A percentile compares a stretch with the other conserved stretches of the same genome.
Evolutionary conservation across 2,888 invertebrate species (phyloP).

Genomic region (Dryadula phaetusa): DNA sequence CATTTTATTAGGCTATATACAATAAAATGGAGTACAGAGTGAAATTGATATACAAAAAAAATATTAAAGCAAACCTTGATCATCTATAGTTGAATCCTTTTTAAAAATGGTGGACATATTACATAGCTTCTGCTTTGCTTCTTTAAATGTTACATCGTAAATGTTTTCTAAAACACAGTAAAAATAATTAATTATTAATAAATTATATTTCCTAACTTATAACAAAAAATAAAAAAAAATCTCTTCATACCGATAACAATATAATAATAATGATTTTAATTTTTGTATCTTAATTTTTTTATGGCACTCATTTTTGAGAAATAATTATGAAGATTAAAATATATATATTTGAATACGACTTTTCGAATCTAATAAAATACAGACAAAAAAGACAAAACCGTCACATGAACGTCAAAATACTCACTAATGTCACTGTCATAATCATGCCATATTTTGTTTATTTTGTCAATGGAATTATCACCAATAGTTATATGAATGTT

Average conservation of each 20-base stretch:
- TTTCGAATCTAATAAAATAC: not conserved
- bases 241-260: too few species aligned
- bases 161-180: slow-evolving; percentile 61
- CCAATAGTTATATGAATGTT: slow-evolving; percentile 63
- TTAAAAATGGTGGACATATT: slow-evolving; percentile 50
- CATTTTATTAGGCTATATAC: too few species aligned
- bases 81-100: slow-evolving; percentile 72
- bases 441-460: slow-evolving; percentile 71
- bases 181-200: not conserved
- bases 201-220: too few species aligned
- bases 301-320: too few species aligned
- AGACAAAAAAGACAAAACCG: not conserved
- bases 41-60: slow-evolving; percentile 17
- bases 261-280: too few species aligned
- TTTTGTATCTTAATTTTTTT: too few species aligned
- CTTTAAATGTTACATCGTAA: slow-evolving; percentile 61
- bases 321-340: too few species aligned
- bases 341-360: too few species aligned
- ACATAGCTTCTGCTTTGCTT: slow-evolving; percentile 52
- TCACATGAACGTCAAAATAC: slow-evolving; percentile 47
- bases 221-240: too few species aligned
- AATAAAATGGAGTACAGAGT: too few species aligned
- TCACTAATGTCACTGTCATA: slow-evolving; percentile 76
- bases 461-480: slow-evolving; percentile 61
- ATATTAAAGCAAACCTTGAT: slow-evolving; percentile 55